Percentiles rank a stretch among this genome's conserved stretches.
phyloP scores from a whole-genome alignment of 2,888 invertebrate species.

The Dascillus cervinus region DNA sequence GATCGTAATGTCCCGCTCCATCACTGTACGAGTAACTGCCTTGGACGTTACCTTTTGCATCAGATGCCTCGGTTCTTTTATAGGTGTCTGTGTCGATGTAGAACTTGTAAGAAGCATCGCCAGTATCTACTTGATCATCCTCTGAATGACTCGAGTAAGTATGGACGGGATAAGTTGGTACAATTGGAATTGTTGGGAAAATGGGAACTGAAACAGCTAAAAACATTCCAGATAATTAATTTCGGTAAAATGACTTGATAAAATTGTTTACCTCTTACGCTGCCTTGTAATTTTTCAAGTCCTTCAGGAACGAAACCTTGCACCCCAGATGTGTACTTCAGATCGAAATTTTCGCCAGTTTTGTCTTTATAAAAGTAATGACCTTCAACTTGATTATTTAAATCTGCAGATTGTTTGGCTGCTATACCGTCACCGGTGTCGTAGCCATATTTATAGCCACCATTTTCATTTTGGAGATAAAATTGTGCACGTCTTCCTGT shows the following conservation, averaged over 20 bases:
- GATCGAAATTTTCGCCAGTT: slow-evolving; percentile 25
- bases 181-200: too few relatives aligned
- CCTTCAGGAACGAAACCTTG: slow-evolving; percentile 31
- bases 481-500: slow-evolving; percentile 34
- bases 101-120: slow-evolving; percentile 30
- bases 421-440: slow-evolving; percentile 36
- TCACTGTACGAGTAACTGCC: slow-evolving; percentile 24
- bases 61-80: slow-evolving; percentile 22
- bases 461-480: slow-evolving; percentile 37
- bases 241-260: too few relatives aligned
- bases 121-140: slow-evolving; percentile 13
- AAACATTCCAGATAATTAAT: too few relatives aligned
- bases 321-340: slow-evolving; percentile 33
- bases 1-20: slow-evolving; percentile 20
- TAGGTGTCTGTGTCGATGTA: slow-evolving; percentile 23
- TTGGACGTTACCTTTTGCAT: slow-evolving; percentile 20
- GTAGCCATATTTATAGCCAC: slow-evolving; percentile 31
- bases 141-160: too few relatives aligned
- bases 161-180: too few relatives aligned
- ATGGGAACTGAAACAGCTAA: too few relatives aligned
- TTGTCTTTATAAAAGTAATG: slow-evolving; percentile 28
- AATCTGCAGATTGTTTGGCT: slow-evolving; percentile 32
- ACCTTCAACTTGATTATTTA: slow-evolving; percentile 32
- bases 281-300: slow-evolving; percentile 11
- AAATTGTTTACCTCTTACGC: too few relatives aligned